Evolutionary conservation across 2,797 vertebrate genomes (phyloP), one percentile per base, ranked within the genome.

Genomic region (Premnoplex brunnescens): DNA sequence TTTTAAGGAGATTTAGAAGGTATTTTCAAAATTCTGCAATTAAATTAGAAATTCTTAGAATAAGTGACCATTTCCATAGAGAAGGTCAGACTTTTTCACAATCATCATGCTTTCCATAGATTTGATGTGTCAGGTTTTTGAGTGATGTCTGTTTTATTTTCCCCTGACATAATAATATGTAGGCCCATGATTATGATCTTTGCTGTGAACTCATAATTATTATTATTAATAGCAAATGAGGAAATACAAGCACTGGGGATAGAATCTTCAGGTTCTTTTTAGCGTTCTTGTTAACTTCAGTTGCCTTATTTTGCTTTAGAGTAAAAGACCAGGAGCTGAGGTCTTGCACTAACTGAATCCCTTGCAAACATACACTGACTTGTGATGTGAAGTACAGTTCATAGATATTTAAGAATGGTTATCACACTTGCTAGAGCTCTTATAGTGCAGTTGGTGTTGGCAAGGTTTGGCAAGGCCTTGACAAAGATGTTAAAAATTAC

Each of bases 11-110:
- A 46, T 58, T 49, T 60, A 46, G 62, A 83, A 88, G 4, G 1
- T 20, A 20, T 68, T 86, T 77, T 73, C 15, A 69, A 71, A 56
- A 52, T 77, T 89, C 48, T 89, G 56, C 64, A 87, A 52, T 85
- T 6, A 9, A 11, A 11, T 37, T 79, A 63, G 9, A 73, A 66
- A 52, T 81, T 69, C 13, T 51, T 69, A 4, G 2, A 79, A 6
- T 10, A 51, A 82, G 17, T 14, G 10, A 49, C 8, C 14, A 23
- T 86, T 75, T 75, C 24, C 51, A 9, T 24, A 46, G 39, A 62
- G 49, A 68, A 60, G 7, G 7, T 48, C 4, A 21, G 48, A 7
- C 12, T 32, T 52, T 79, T 85, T 67, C 32, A 63, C 0, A 4
- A 5, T 24, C 20, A 10, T 56, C 24, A 36, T 0, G 0, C 9